Conservation (phyloP, 2,113 vertebrate species). For the Caretta caretta region DNA sequence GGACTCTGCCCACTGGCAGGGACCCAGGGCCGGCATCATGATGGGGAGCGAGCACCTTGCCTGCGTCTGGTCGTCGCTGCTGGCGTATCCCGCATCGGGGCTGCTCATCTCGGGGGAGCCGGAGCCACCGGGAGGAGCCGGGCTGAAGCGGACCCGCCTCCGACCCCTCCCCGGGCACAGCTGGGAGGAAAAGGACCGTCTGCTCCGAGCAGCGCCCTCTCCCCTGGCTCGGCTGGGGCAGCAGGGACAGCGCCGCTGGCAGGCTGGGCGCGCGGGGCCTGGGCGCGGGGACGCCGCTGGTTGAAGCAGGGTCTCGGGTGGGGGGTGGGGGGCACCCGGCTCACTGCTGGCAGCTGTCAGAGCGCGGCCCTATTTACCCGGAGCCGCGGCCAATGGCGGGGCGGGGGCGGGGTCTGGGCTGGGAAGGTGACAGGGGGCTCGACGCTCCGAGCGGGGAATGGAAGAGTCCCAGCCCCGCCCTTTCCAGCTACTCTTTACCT, state of each 20-base stretch:
- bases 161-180: background rate
- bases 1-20: conserved; percentile 89
- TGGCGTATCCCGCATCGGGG: conserved; percentile 98
- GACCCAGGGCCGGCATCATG: conserved; percentile 89
- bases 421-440: conserved; percentile 70
- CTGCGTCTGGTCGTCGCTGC: conserved; percentile 96
- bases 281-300: accelerated
- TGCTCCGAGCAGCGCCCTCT: background rate
- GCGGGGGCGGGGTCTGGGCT: conserved; percentile 79
- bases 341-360: background rate
- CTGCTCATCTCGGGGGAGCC: conserved; percentile 91
- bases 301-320: accelerated
- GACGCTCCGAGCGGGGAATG: background rate
- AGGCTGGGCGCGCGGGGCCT: accelerated
- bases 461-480: background rate
- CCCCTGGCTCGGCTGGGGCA: no score
- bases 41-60: conserved; percentile 85
- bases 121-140: conserved; percentile 12
- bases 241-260: accelerated
- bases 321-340: accelerated
- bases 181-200: background rate
- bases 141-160: conserved; percentile 12
- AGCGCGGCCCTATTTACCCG: conserved; percentile 82
- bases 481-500: background rate
- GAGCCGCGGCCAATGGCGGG: conserved; percentile 83